A percentile compares a stretch with the other conserved stretches of the same genome.
phyloP scores from a whole-genome alignment of 2,113 vertebrate species.

The Leptodactylus fuscus region DNA sequence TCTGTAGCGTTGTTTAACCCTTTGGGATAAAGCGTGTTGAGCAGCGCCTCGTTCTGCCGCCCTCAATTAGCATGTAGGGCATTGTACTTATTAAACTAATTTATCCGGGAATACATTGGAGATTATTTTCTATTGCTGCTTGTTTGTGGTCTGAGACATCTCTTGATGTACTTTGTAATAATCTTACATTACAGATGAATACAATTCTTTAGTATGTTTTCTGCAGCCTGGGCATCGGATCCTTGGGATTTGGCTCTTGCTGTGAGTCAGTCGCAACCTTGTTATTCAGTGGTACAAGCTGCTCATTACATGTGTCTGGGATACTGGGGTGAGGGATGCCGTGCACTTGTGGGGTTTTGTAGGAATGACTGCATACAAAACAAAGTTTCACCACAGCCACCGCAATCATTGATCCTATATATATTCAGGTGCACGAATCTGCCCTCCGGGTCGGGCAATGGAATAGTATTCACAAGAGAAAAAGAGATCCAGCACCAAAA shows the following conservation, averaged over 20 bases:
- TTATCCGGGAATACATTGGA: background rate
- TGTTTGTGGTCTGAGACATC: too few species aligned
- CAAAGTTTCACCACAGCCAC: too few species aligned
- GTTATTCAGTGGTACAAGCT: background rate
- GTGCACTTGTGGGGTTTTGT: background rate
- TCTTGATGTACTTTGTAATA: background rate
- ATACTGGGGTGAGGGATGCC: background rate
- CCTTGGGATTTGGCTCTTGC: background rate
- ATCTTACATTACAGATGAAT: background rate
- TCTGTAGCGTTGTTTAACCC: background rate
- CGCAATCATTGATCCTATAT: too few species aligned
- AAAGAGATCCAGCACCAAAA: too few species aligned
- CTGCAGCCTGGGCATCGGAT: background rate
- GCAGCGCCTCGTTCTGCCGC: background rate
- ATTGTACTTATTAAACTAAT: constrained; percentile 22
- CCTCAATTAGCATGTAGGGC: background rate
- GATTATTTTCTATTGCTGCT: background rate
- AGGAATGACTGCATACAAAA: too few species aligned
- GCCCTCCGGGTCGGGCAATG: too few species aligned
- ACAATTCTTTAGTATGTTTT: background rate
- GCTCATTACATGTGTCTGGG: constrained; percentile 14
- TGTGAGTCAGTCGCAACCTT: background rate
- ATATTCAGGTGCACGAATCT: too few species aligned
- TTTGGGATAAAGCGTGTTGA: background rate
- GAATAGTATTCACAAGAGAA: too few species aligned